phyloP scores from a whole-genome alignment of 2,888 invertebrate genomes.

The Gari tellinella region DNA sequence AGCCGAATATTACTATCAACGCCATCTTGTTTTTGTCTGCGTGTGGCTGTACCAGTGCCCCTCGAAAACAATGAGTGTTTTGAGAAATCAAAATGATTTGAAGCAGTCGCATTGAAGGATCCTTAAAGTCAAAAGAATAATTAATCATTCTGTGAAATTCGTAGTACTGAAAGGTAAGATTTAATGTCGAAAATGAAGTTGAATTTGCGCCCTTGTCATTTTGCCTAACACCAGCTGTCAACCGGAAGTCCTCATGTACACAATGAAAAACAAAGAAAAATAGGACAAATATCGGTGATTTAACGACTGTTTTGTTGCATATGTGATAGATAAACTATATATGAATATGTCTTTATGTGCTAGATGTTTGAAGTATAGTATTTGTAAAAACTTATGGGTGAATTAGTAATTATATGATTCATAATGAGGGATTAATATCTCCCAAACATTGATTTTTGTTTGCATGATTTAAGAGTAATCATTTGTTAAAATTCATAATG shows the following conservation, averaged over 20 bases:
- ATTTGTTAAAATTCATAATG: no score
- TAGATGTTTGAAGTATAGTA: no score
- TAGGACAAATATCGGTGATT: not conserved
- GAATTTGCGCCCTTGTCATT: constrained; percentile 8
- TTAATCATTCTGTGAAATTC: not conserved
- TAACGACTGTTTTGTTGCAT: no score
- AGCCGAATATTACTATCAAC: not conserved
- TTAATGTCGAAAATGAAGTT: not conserved
- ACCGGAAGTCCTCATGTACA: constrained; percentile 58
- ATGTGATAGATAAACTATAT: no score
- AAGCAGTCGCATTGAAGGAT: not conserved
- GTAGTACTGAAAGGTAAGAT: constrained; percentile 3
- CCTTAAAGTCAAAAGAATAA: not conserved
- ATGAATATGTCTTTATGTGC: no score
- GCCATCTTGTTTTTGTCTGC: constrained; percentile 62
- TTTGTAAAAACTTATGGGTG: no score
- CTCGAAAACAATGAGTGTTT: constrained; percentile 31
- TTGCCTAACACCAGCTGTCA: constrained; percentile 19
- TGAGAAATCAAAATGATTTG: constrained; percentile 18
- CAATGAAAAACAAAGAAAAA: constrained; percentile 53
- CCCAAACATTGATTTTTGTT: no score
- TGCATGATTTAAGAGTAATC: no score
- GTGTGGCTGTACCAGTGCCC: constrained; percentile 26
- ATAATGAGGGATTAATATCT: no score
- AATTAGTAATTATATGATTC: no score